Percentiles rank a stretch among this genome's conserved stretches.
Conservation (phyloP, 2,797 vertebrate genomes). For the Amblyraja radiata region DNA sequence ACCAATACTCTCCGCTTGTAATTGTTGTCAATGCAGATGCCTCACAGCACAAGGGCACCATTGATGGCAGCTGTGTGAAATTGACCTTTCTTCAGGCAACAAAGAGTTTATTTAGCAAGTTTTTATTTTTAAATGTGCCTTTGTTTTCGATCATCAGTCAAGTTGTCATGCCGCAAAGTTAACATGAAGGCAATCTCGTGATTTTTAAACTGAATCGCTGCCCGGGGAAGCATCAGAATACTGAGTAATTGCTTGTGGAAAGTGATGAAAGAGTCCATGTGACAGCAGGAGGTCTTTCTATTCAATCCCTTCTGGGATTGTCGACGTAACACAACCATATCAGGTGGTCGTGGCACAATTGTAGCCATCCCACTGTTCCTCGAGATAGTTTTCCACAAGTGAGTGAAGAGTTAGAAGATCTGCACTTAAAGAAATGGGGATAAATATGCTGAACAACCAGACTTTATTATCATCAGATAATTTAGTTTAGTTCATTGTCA, state of each 20-base stretch:
- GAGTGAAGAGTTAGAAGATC: not conserved
- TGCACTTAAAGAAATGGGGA: not conserved
- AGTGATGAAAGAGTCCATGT: not conserved
- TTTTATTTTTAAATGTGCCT: not conserved
- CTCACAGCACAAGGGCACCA: not conserved
- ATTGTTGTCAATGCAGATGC: not conserved
- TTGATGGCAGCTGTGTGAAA: not conserved
- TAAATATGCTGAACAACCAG: not conserved
- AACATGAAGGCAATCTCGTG: not conserved
- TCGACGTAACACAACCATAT: not conserved
- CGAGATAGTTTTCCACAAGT: not conserved
- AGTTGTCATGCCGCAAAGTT: not conserved
- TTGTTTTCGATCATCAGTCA: not conserved
- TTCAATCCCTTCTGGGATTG: not conserved
- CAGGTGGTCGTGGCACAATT: not conserved
- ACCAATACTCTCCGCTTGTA: not conserved
- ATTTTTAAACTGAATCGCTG: not conserved
- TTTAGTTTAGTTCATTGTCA: not conserved
- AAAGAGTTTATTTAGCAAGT: not conserved
- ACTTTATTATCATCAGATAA: not conserved
- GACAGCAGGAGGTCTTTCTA: not conserved
- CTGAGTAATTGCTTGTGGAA: not conserved
- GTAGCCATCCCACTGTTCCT: not conserved
- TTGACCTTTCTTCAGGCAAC: not conserved
- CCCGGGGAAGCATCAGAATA: not conserved